A percentile compares a stretch with the other conserved stretches of the same genome.
Conservation (phyloP, 2,888 invertebrate species). For the Leuctra nigra region DNA sequence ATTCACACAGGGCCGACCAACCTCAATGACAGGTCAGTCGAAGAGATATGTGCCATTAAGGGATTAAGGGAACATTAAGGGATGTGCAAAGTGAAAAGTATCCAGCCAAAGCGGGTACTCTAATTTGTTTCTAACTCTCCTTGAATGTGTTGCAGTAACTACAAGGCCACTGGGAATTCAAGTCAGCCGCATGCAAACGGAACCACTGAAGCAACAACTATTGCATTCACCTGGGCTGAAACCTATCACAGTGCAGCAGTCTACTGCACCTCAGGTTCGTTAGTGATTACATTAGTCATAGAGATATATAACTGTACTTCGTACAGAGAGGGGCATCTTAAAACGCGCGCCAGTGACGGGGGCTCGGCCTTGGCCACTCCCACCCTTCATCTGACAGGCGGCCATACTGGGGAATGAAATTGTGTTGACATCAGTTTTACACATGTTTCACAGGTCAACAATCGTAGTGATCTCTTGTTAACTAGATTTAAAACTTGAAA, state of each 20-base stretch:
- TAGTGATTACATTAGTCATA: no score
- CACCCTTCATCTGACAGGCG: no score
- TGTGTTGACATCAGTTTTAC: no score
- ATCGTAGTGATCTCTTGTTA: no score
- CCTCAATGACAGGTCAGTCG: constrained; percentile 23
- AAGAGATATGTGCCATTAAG: not conserved
- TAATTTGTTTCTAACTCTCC: not conserved
- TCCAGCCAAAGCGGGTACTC: not conserved
- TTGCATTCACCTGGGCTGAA: not conserved
- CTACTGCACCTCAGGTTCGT: constrained; percentile 18
- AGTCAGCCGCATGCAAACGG: constrained; percentile 19
- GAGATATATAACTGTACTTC: no score
- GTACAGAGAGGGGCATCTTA: no score
- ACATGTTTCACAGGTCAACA: no score
- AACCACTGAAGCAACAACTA: constrained; percentile 12
- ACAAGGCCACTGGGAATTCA: constrained; percentile 22
- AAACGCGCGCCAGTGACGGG: no score
- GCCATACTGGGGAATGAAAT: no score
- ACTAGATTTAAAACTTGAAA: no score
- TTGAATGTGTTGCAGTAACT: no score
- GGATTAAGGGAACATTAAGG: not conserved
- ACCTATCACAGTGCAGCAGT: constrained; percentile 20
- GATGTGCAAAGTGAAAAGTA: not conserved
- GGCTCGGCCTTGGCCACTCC: no score
- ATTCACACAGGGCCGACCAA: constrained; percentile 24